These are phyloP conservation scores for Exocentrus adspersus DNA, from an alignment of 2,888 invertebrate genomes.

Conservation along the genomic window DNA sequence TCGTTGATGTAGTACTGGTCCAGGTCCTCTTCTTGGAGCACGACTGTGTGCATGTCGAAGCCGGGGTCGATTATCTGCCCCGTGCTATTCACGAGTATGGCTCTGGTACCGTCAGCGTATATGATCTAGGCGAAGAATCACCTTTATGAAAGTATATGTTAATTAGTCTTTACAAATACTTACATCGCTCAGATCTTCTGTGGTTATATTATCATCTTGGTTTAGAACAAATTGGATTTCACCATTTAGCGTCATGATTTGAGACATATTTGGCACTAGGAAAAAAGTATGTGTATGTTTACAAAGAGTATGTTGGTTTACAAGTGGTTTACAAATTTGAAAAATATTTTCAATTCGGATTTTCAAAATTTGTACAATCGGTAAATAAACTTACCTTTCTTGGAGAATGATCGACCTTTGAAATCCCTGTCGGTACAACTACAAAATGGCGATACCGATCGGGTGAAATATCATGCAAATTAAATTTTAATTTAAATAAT, in stretches of 20 bases:
- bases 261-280: slow-evolving; percentile 33
- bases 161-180: slow-evolving; percentile 13
- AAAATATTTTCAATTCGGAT: neutral
- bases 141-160: neutral
- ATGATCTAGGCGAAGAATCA: slow-evolving; percentile 42
- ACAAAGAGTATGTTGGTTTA: no score
- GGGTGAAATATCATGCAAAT: no score
- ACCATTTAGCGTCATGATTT: slow-evolving; percentile 24
- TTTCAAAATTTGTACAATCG: slow-evolving; percentile 47
- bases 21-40: slow-evolving; percentile 46
- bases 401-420: slow-evolving; percentile 29
- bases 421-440: slow-evolving; percentile 27
- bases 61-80: slow-evolving; percentile 38
- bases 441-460: slow-evolving; percentile 39
- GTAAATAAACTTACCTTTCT: slow-evolving; percentile 48
- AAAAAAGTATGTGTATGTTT: neutral
- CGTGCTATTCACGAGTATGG: slow-evolving; percentile 49
- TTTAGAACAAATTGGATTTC: slow-evolving; percentile 39
- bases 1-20: slow-evolving; percentile 46
- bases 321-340: slow-evolving; percentile 12
- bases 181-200: slow-evolving; percentile 39
- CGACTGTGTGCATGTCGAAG: slow-evolving; percentile 36
- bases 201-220: slow-evolving; percentile 33
- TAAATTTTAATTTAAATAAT: no score
- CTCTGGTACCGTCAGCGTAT: slow-evolving; percentile 46